phyloP scores from a whole-genome alignment of 2,888 invertebrate genomes.

The Acrobasis repandana region DNA sequence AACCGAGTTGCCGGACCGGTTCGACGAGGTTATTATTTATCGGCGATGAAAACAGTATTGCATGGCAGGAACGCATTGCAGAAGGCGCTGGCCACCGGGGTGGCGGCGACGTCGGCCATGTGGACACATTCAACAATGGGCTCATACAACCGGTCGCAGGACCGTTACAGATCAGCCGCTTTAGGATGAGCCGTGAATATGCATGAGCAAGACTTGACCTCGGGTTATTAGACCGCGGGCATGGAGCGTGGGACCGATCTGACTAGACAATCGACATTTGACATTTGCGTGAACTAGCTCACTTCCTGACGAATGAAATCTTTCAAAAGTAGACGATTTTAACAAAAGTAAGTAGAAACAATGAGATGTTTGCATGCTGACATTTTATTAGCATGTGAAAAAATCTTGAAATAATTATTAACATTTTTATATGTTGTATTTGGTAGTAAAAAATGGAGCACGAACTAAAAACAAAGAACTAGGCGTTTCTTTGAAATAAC shows the following conservation, averaged over 20 bases:
- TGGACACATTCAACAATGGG: constrained; percentile 72
- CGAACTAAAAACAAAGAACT: background rate
- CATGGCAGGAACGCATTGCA: constrained; percentile 27
- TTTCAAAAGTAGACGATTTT: constrained; percentile 26
- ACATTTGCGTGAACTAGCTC: constrained; percentile 53
- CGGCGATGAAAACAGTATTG: constrained; percentile 17
- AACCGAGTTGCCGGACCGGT: constrained; percentile 27
- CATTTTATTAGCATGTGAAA: too few relatives aligned
- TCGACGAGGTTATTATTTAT: constrained; percentile 24
- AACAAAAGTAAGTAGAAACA: constrained; percentile 4
- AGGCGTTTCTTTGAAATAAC: constrained; percentile 31
- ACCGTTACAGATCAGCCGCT: constrained; percentile 80
- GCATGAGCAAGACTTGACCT: constrained; percentile 79
- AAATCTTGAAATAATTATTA: too few relatives aligned
- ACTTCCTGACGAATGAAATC: constrained; percentile 43
- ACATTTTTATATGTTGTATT: too few relatives aligned
- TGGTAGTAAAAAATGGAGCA: too few relatives aligned
- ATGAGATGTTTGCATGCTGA: background rate
- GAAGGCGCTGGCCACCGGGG: constrained; percentile 33
- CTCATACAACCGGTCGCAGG: constrained; percentile 74
- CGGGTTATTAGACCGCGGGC: constrained; percentile 73
- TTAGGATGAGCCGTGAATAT: constrained; percentile 72
- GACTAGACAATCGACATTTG: constrained; percentile 63
- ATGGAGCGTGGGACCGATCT: constrained; percentile 70
- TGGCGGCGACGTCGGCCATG: constrained; percentile 46